phyloP scores from a whole-genome alignment of 1,140 invertebrate genomes.

The Drosophila mayri region DNA sequence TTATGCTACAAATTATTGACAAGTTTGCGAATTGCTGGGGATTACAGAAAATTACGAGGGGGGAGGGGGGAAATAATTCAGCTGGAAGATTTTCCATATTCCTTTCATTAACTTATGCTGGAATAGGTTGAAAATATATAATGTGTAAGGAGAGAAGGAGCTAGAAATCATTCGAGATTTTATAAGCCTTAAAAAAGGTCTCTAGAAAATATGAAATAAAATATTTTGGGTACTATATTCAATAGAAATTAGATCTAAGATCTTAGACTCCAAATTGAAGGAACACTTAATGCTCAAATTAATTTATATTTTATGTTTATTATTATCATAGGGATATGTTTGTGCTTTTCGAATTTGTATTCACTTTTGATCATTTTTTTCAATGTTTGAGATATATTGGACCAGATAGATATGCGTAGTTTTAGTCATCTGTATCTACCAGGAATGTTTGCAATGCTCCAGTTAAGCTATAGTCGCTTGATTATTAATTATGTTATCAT shows the following conservation, averaged over 20 bases:
- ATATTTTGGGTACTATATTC: too few relatives aligned
- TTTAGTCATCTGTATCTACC: background rate
- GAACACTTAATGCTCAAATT: too few relatives aligned
- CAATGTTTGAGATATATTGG: background rate
- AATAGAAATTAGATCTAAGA: too few relatives aligned
- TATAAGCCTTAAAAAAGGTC: too few relatives aligned
- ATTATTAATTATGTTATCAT: constrained; percentile 1
- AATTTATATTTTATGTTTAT: background rate
- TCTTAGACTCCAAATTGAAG: too few relatives aligned
- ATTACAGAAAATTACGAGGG: background rate
- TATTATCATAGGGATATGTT: background rate
- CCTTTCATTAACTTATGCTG: background rate
- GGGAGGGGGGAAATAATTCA: background rate
- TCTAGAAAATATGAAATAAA: too few relatives aligned
- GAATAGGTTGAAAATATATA: too few relatives aligned
- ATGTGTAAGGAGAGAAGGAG: too few relatives aligned
- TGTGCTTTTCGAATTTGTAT: constrained; percentile 16
- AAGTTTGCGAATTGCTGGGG: constrained; percentile 3
- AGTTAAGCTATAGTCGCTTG: background rate
- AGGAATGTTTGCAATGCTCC: constrained; percentile 14
- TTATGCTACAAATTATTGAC: constrained; percentile 10
- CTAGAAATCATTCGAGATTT: too few relatives aligned
- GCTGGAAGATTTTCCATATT: background rate
- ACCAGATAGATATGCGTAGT: background rate
- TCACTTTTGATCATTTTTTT: too few relatives aligned